phyloP scores from a whole-genome alignment of 2,113 vertebrate species.

The Macrotus californicus region DNA sequence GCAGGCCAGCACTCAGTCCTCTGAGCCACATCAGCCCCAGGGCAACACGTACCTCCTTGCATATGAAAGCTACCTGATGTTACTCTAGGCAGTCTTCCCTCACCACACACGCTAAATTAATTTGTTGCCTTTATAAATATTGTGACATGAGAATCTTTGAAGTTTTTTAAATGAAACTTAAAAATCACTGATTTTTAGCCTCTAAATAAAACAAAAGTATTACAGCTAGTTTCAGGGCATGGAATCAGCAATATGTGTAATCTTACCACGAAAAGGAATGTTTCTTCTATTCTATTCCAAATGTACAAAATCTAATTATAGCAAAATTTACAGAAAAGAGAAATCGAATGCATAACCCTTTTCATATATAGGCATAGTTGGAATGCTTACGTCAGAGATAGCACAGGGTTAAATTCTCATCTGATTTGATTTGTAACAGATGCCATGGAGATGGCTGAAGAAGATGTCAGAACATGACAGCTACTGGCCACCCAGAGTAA shows the following conservation, averaged over 20 bases:
- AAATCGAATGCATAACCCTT: background rate
- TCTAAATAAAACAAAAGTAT: constrained; percentile 29
- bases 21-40: too few relatives aligned
- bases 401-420: background rate
- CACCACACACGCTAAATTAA: background rate
- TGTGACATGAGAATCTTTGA: background rate
- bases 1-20: too few relatives aligned
- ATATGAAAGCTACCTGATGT: background rate
- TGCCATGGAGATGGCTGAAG: background rate
- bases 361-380: background rate
- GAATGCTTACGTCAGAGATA: background rate
- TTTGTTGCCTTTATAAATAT: background rate
- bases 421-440: background rate
- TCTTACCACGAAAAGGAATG: background rate
- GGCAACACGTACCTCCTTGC: too few relatives aligned
- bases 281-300: background rate
- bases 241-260: background rate
- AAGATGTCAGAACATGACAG: background rate
- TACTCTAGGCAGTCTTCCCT: constrained; percentile 1
- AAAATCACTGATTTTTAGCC: background rate
- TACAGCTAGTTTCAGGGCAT: background rate
- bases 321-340: background rate
- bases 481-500: background rate
- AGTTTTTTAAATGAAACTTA: constrained; percentile 1
- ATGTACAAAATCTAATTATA: constrained; percentile 19